These are phyloP conservation scores for Xiphorhynchus erythropygius DNA, from an alignment of 2,797 vertebrate genomes.

Conservation along the genomic window DNA sequence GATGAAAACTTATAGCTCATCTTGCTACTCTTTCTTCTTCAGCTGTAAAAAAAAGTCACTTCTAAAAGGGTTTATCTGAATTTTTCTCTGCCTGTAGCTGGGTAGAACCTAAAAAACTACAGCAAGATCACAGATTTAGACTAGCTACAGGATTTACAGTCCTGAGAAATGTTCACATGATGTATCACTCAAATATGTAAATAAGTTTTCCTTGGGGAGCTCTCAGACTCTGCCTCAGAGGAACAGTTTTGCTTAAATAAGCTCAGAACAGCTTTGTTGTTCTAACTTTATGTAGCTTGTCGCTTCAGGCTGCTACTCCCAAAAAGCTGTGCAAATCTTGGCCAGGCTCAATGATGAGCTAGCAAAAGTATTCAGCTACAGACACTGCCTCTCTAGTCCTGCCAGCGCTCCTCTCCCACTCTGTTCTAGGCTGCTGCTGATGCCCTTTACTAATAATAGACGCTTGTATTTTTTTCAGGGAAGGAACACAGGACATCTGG, in stretches of 20 bases:
- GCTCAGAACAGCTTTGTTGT: background rate
- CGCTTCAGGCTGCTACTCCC: background rate
- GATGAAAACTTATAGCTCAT: background rate
- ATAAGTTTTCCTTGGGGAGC: background rate
- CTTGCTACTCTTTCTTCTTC: background rate
- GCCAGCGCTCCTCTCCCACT: background rate
- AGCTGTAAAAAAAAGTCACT: background rate
- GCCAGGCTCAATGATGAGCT: background rate
- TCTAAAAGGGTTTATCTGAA: background rate
- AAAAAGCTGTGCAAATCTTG: background rate
- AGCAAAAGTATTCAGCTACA: background rate
- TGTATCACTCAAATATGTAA: slow-evolving; percentile 15
- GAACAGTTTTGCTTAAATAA: slow-evolving; percentile 21
- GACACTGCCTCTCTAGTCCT: background rate
- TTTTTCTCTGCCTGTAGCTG: background rate
- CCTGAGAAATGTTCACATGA: background rate
- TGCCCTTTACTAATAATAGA: background rate
- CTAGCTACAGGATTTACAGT: background rate
- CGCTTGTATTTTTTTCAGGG: background rate
- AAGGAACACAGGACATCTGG: background rate
- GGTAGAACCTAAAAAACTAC: background rate
- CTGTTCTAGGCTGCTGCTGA: background rate
- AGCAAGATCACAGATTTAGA: background rate
- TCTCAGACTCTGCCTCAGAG: background rate
- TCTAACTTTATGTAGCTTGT: background rate